Conservation (phyloP, 2,888 invertebrate genomes). For the Pardosa pseudoannulata region DNA sequence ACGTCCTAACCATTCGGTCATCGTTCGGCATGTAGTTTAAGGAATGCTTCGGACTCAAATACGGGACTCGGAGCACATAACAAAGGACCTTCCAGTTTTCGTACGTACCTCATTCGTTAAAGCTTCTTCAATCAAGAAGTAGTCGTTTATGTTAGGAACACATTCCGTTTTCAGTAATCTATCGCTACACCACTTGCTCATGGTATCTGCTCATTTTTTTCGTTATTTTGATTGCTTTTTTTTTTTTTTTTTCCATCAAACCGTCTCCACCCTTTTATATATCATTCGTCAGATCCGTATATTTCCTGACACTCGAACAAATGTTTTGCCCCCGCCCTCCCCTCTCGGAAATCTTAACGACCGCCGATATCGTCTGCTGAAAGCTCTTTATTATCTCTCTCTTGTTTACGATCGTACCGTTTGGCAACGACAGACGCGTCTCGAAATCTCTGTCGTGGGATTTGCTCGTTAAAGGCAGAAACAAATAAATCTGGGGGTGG, state of each 20-base stretch:
- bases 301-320: not conserved
- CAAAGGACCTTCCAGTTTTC: too few species aligned
- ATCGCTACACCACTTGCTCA: too few species aligned
- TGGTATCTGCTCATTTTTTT: too few species aligned
- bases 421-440: slow-evolving; percentile 44
- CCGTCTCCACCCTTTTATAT: not conserved
- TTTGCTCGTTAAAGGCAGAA: slow-evolving; percentile 20
- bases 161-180: too few species aligned
- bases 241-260: not conserved
- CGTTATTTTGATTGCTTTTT: too few species aligned
- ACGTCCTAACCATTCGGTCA: too few species aligned
- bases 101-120: too few species aligned
- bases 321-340: not conserved
- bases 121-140: too few species aligned
- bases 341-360: not conserved
- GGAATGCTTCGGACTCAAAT: too few species aligned
- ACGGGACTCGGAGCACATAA: too few species aligned
- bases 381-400: slow-evolving; percentile 25
- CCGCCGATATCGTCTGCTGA: slow-evolving; percentile 21
- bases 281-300: not conserved
- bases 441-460: slow-evolving; percentile 35
- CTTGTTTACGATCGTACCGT: not conserved
- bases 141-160: too few species aligned
- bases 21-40: too few species aligned
- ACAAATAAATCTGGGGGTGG: slow-evolving; percentile 37